Conservation (phyloP, 1,140 invertebrate genomes). For the Drosophila mauritiana region DNA sequence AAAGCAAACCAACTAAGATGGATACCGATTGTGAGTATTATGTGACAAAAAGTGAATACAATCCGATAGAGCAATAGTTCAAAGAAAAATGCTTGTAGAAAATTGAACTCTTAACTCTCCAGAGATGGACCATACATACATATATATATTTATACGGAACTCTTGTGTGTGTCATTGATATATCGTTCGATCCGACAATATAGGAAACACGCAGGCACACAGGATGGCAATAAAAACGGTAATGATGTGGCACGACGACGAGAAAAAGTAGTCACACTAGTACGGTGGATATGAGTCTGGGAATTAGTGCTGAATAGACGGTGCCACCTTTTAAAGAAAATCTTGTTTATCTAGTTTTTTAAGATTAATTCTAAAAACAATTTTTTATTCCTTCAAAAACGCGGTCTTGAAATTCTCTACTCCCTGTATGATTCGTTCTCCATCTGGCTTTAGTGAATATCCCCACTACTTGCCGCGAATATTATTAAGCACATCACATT, state of each 20-base stretch:
- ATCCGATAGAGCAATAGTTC: slow-evolving; percentile 38
- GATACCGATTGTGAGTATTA: slow-evolving; percentile 45
- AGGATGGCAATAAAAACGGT: slow-evolving; percentile 70
- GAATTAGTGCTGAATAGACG: neutral
- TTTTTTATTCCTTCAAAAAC: neutral
- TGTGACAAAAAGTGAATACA: slow-evolving; percentile 35
- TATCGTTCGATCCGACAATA: slow-evolving; percentile 58
- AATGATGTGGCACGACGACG: slow-evolving; percentile 48
- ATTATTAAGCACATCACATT: slow-evolving; percentile 31
- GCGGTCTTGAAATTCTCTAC: too few relatives aligned
- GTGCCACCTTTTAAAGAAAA: neutral
- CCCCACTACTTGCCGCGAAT: slow-evolving; percentile 10
- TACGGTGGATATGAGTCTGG: slow-evolving; percentile 14
- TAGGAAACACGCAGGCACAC: slow-evolving; percentile 68
- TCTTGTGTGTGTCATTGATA: slow-evolving; percentile 58
- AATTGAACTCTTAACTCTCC: slow-evolving; percentile 33
- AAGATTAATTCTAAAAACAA: neutral
- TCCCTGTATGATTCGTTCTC: neutral
- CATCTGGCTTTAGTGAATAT: slow-evolving; percentile 16
- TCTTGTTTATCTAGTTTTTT: neutral
- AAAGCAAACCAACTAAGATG: slow-evolving; percentile 54
- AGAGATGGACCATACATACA: neutral
- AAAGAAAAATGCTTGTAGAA: slow-evolving; percentile 51
- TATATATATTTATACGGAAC: neutral
- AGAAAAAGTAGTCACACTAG: slow-evolving; percentile 4